These are phyloP conservation scores for Scomberomorus guttatus DNA, from an alignment of 2,797 vertebrate species.

Conservation along the genomic window DNA sequence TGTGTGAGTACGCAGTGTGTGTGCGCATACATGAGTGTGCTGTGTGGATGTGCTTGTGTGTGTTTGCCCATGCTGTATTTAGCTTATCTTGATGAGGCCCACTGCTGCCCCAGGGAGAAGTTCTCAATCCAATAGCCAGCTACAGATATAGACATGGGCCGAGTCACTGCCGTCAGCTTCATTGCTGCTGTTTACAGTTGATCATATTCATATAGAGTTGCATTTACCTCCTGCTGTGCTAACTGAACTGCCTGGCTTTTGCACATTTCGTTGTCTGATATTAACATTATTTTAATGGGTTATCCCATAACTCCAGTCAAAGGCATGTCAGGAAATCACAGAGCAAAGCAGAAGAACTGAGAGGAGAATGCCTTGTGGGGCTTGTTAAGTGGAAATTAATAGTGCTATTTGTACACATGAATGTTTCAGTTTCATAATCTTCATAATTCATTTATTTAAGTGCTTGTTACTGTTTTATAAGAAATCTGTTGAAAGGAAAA, in stretches of 20 bases:
- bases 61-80: conserved; percentile 80
- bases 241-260: conserved; percentile 37
- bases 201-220: conserved; percentile 21
- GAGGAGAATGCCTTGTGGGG: conserved; percentile 69
- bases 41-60: conserved; percentile 45
- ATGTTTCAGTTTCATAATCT: conserved; percentile 60
- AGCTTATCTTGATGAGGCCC: conserved; percentile 79
- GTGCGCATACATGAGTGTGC: conserved; percentile 46
- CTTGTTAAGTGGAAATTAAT: conserved; percentile 80
- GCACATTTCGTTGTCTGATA: conserved; percentile 47
- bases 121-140: conserved; percentile 57
- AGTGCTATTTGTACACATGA: conserved; percentile 61
- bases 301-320: conserved; percentile 69
- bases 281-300: conserved; percentile 63
- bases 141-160: conserved; percentile 66
- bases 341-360: conserved; percentile 63
- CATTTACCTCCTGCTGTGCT: conserved; percentile 41
- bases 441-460: conserved; percentile 55
- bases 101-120: conserved; percentile 66
- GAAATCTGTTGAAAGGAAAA: conserved; percentile 55
- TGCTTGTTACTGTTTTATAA: conserved; percentile 32
- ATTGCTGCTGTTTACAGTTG: conserved; percentile 45
- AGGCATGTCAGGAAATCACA: conserved; percentile 72
- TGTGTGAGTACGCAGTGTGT: conserved; percentile 10
- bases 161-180: conserved; percentile 39